Evolutionary conservation across 1,140 invertebrate species (phyloP), one percentile per base, ranked within the genome.

Genomic region (Drosophila lini): DNA sequence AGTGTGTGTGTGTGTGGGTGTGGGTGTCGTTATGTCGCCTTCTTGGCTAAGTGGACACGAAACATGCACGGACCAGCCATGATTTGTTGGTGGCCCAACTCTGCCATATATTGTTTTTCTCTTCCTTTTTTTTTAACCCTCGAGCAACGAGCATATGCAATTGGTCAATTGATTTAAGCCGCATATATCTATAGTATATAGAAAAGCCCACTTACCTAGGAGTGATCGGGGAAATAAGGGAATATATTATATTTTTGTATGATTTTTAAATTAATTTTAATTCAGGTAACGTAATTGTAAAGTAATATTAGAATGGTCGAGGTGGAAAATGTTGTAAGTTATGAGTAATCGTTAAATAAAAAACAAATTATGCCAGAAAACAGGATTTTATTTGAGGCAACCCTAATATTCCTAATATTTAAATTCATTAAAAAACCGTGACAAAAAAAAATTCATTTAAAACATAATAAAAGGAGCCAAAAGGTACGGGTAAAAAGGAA

Each of bases 41-140:
- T 83, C 76, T 78, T 78, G 81, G 79, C 80, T 88, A 88, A 86
- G 82, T 86, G 82, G 82, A 86, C 82, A 88, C 86, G 83, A 88
- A 86, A 86, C 82, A 86, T 86, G 82, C 80, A 88, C 70, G 82
- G 82, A 88, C 75, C 78, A 79, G 78, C 78, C 15, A 52, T 68
- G 69, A 73, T 73, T 73, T 73, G 69, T 75, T 55, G 44, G 58
- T 57, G 50, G 34, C 68, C 68, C 47, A 41, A 38, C 36, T 34
- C 19, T 22, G 52, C 53, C 67, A 71, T 73, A 69, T 71, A 73
- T 71, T 48, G 52, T 58, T 58, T 69, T 71, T 34, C n/a, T 41
- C 28, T 63, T 34, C 19, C 32, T 11, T 62, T 25, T 67, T 38
- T n/a, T 36, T 38, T 13, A 44, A 16, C 38, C 48, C 41, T 53